These are phyloP conservation scores for Zaprionus capensis DNA, from an alignment of 1,140 invertebrate species.

Conservation along the genomic window DNA sequence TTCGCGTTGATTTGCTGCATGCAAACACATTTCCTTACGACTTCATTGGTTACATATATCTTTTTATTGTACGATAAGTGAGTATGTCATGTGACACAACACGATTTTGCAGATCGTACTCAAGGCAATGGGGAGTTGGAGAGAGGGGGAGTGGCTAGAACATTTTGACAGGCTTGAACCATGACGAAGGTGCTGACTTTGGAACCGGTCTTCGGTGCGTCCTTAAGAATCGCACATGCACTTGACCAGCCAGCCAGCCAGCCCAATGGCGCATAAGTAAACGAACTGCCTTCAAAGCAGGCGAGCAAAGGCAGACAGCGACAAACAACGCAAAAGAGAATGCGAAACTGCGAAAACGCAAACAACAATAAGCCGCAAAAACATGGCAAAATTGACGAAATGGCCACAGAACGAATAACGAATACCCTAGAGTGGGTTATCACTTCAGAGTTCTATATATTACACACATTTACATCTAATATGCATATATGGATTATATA, in stretches of 20 bases:
- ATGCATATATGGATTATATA: neutral
- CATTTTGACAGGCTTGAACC: conserved; percentile 42
- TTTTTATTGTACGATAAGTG: conserved; percentile 42
- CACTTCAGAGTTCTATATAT: neutral
- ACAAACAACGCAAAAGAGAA: conserved; percentile 27
- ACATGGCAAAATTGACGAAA: neutral
- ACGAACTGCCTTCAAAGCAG: conserved; percentile 71
- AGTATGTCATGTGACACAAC: conserved; percentile 33
- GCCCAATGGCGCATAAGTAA: conserved; percentile 44
- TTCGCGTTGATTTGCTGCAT: conserved; percentile 37
- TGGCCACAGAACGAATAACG: neutral
- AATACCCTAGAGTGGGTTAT: neutral
- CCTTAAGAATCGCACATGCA: conserved; percentile 73
- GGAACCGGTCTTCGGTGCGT: conserved; percentile 66
- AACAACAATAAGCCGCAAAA: conserved; percentile 22
- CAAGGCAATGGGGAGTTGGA: neutral
- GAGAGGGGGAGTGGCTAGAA: conserved; percentile 14
- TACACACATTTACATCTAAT: neutral
- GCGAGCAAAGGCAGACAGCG: conserved; percentile 15
- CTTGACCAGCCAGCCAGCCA: conserved; percentile 56
- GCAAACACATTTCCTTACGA: conserved; percentile 36
- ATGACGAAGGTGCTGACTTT: conserved; percentile 46
- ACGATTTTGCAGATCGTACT: neutral
- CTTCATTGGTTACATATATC: conserved; percentile 23
- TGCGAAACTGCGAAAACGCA: conserved; percentile 28